phyloP scores from a whole-genome alignment of 2,888 invertebrate species.

The Alsophila aescularia region DNA sequence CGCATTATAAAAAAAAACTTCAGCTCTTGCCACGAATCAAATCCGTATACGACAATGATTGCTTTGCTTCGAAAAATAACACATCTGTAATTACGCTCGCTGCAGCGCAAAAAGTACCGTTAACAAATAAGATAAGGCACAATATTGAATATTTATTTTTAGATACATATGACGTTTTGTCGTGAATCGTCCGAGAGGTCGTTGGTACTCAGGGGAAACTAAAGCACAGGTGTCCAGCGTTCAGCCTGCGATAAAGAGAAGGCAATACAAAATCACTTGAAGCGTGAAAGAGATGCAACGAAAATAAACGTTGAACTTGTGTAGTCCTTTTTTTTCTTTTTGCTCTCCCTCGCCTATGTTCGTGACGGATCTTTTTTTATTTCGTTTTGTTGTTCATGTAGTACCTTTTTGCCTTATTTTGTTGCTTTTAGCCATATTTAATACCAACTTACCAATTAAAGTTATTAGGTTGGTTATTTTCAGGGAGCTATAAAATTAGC shows the following conservation, averaged over 20 bases:
- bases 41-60: slow-evolving; percentile 84
- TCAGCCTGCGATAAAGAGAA: slow-evolving; percentile 70
- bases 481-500: slow-evolving; percentile 38
- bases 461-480: slow-evolving; percentile 57
- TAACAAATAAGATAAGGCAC: slow-evolving; percentile 42
- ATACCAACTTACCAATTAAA: slow-evolving; percentile 64
- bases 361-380: slow-evolving; percentile 80
- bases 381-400: slow-evolving; percentile 74
- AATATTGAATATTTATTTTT: slow-evolving; percentile 48
- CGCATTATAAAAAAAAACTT: slow-evolving; percentile 70
- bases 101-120: slow-evolving; percentile 47
- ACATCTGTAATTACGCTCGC: slow-evolving; percentile 66
- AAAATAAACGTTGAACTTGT: slow-evolving; percentile 85
- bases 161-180: slow-evolving; percentile 60
- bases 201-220: slow-evolving; percentile 84
- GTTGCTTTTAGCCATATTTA: slow-evolving; percentile 81
- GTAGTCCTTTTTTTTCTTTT: slow-evolving; percentile 77
- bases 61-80: slow-evolving; percentile 76
- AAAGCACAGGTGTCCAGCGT: slow-evolving; percentile 85
- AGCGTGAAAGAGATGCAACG: slow-evolving; percentile 72
- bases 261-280: slow-evolving; percentile 44
- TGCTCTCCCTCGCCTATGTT: slow-evolving; percentile 84
- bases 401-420: slow-evolving; percentile 78
- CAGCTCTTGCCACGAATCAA: slow-evolving; percentile 79
- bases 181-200: slow-evolving; percentile 70